phyloP scores from a whole-genome alignment of 2,113 vertebrate genomes.

The Melanotaenia duboulayi region DNA sequence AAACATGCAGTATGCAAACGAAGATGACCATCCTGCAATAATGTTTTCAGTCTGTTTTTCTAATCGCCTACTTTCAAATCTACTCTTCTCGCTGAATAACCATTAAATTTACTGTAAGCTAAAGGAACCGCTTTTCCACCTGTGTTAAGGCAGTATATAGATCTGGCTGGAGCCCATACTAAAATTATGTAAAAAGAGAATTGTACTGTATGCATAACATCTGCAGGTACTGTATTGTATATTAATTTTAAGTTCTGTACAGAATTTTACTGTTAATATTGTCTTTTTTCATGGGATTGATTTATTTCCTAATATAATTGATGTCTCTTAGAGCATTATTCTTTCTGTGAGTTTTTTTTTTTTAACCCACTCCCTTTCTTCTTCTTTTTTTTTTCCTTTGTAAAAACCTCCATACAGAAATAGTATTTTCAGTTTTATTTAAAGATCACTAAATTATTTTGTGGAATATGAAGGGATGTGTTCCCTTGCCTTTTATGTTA shows the following conservation, averaged over 20 bases:
- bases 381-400: conserved; percentile 42
- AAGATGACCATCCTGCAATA: conserved; percentile 90
- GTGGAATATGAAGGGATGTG: conserved; percentile 69
- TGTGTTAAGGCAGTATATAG: conserved; percentile 94
- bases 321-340: conserved; percentile 74
- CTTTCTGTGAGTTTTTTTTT: conserved; percentile 57
- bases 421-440: conserved; percentile 81
- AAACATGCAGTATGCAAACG: conserved; percentile 80
- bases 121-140: conserved; percentile 85
- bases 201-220: conserved; percentile 93
- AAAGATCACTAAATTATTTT: conserved; percentile 82
- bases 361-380: background rate
- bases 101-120: conserved; percentile 79
- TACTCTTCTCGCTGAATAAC: conserved; percentile 83
- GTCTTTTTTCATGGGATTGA: conserved; percentile 74
- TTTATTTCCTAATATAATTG: conserved; percentile 76
- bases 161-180: conserved; percentile 92
- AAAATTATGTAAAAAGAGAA: conserved; percentile 92
- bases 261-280: conserved; percentile 85
- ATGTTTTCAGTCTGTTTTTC: conserved; percentile 89
- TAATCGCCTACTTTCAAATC: conserved; percentile 85
- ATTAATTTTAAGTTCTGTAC: conserved; percentile 93
- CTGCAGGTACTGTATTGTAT: conserved; percentile 95
- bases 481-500: conserved; percentile 74
- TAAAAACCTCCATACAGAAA: conserved; percentile 72